A percentile compares a stretch with the other conserved stretches of the same genome.
phyloP scores from a whole-genome alignment of 2,797 vertebrate species.

The Benthosema pterotum region DNA sequence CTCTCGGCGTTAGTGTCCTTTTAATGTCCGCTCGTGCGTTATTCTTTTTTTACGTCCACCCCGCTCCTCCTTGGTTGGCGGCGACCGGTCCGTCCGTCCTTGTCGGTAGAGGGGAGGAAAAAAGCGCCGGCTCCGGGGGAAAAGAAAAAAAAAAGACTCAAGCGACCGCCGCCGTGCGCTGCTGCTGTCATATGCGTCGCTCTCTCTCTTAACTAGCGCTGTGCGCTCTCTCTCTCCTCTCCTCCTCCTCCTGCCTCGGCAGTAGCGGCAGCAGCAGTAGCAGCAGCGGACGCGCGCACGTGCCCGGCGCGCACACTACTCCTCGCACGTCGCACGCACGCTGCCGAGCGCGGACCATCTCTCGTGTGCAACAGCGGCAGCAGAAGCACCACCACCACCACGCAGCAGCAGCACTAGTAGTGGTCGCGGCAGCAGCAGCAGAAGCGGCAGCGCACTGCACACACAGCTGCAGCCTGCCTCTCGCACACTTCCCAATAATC shows the following conservation, averaged over 20 bases:
- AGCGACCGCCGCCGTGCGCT: no score
- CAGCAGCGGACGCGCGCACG: not conserved
- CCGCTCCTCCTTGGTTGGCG: conserved; percentile 26
- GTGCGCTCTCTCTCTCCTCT: conserved; percentile 39
- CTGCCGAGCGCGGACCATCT: no score
- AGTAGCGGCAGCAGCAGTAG: conserved; percentile 39
- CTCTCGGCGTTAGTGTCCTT: conserved; percentile 26
- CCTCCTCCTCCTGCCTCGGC: conserved; percentile 55
- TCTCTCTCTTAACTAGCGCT: conserved; percentile 74
- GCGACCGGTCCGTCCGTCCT: no score
- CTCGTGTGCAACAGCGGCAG: no score
- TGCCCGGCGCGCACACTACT: not conserved
- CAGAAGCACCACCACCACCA: not conserved
- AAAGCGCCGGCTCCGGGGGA: no score
- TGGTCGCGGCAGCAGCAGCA: not conserved
- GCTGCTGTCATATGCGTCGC: conserved; percentile 78
- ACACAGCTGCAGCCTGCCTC: conserved; percentile 77
- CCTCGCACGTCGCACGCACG: not conserved
- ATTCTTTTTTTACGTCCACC: conserved; percentile 23
- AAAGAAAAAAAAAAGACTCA: no score
- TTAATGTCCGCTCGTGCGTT: conserved; percentile 64
- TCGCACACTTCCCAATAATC: conserved; percentile 84
- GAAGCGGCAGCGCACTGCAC: not conserved
- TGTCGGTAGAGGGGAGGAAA: no score
- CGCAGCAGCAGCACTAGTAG: conserved; percentile 41